Evolutionary conservation across 2,113 vertebrate genomes (phyloP).

Genomic region (Micromys minutus): DNA sequence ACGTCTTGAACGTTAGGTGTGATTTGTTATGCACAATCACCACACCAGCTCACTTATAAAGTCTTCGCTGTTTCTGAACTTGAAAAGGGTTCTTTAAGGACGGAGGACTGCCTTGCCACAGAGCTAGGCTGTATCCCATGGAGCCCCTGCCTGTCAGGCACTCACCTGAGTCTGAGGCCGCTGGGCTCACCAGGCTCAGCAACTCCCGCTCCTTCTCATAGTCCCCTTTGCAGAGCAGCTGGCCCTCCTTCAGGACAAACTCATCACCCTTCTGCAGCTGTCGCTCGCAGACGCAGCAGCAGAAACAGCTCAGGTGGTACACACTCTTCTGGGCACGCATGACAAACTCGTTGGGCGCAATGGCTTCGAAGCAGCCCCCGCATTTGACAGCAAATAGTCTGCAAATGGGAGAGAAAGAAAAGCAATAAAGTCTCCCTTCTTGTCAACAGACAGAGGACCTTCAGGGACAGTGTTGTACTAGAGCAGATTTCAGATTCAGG

Average conservation of each 20-base stretch:
- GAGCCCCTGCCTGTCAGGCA: not conserved
- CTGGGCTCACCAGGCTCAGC: conserved; percentile 90
- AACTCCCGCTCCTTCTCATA: conserved; percentile 91
- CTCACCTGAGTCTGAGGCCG: conserved; percentile 94
- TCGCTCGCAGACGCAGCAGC: conserved; percentile 94
- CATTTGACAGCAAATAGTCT: conserved; percentile 95
- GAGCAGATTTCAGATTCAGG: not conserved
- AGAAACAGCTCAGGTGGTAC: conserved; percentile 97
- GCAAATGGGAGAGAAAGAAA: conserved; percentile 47
- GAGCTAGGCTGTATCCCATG: not conserved
- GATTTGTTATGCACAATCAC: not conserved
- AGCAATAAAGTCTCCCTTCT: not conserved
- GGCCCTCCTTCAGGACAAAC: conserved; percentile 95
- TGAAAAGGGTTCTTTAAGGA: not conserved
- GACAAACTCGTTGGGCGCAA: conserved; percentile 94
- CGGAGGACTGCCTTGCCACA: not conserved
- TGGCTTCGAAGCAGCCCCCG: conserved; percentile 90
- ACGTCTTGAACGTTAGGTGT: not conserved
- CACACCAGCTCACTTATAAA: not conserved
- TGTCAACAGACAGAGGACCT: not conserved
- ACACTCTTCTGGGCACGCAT: conserved; percentile 94
- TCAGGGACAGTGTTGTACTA: not conserved
- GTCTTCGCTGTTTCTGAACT: not conserved
- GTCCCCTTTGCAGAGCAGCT: conserved; percentile 94
- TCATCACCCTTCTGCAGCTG: conserved; percentile 95